These are phyloP conservation scores for Corythoichthys haematopterus DNA, from an alignment of 2,113 vertebrate genomes.

Conservation along the genomic window DNA sequence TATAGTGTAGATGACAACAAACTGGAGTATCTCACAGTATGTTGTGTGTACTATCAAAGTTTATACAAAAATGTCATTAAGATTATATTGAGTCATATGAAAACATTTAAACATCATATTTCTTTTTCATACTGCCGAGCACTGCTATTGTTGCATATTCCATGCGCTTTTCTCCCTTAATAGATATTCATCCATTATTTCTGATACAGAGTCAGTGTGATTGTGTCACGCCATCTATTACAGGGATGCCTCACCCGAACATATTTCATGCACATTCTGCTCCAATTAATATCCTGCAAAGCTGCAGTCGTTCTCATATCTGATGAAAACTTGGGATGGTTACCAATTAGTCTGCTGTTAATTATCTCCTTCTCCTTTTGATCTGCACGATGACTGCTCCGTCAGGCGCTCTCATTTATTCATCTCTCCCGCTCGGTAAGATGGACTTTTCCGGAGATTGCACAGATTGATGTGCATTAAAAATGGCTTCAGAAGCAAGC, in stretches of 20 bases:
- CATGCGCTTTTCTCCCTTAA: slow-evolving; percentile 10
- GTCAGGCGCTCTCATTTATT: slow-evolving; percentile 74
- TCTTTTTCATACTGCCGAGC: slow-evolving; percentile 1
- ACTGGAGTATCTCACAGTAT: not conserved
- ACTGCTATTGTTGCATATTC: slow-evolving; percentile 14
- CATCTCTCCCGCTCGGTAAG: slow-evolving; percentile 64
- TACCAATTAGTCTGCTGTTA: slow-evolving; percentile 79
- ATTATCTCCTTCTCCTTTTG: slow-evolving; percentile 75
- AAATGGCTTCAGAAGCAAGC: slow-evolving; percentile 64
- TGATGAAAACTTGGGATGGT: slow-evolving; percentile 74
- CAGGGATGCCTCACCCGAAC: slow-evolving; percentile 44
- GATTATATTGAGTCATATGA: not conserved
- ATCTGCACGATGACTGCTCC: slow-evolving; percentile 73
- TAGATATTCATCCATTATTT: slow-evolving; percentile 29
- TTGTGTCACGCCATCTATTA: slow-evolving; percentile 40
- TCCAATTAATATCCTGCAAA: slow-evolving; percentile 71
- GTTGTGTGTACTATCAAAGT: not conserved
- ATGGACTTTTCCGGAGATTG: slow-evolving; percentile 67
- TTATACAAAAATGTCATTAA: not conserved
- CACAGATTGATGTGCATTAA: slow-evolving; percentile 72
- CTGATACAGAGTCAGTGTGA: slow-evolving; percentile 26
- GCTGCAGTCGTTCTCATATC: slow-evolving; percentile 65
- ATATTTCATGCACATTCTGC: slow-evolving; percentile 70
- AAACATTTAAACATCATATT: slow-evolving; percentile 21
- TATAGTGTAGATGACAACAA: not conserved